phyloP scores from a whole-genome alignment of 2,113 vertebrate genomes.

The Fulica atra region DNA sequence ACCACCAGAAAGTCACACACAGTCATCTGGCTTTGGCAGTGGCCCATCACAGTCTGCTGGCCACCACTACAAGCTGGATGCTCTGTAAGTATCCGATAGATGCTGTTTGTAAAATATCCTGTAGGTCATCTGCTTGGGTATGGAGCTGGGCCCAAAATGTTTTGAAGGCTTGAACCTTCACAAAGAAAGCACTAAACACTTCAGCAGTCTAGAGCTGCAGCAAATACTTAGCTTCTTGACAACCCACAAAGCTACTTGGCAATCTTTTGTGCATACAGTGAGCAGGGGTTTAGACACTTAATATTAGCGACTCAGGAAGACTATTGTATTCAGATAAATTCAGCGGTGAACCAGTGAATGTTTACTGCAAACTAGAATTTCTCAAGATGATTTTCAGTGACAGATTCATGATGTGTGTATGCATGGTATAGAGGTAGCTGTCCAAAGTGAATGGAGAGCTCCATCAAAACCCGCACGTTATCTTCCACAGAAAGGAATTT shows the following conservation, averaged over 20 bases:
- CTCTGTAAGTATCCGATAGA: not conserved
- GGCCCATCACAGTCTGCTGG: not conserved
- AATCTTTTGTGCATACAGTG: not conserved
- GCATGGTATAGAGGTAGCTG: not conserved
- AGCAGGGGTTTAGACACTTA: not conserved
- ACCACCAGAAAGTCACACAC: accelerated
- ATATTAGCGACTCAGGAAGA: not conserved
- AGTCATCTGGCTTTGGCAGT: not conserved
- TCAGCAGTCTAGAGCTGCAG: not conserved
- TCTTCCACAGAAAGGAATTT: not conserved
- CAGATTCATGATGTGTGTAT: not conserved
- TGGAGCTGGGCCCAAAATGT: not conserved
- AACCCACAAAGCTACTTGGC: not conserved
- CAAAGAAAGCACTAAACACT: not conserved
- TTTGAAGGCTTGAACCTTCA: not conserved
- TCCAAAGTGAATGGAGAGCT: not conserved
- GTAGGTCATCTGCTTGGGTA: not conserved
- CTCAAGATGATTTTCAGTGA: not conserved
- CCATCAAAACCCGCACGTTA: not conserved
- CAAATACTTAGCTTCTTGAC: not conserved
- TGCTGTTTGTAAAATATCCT: not conserved
- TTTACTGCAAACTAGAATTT: not conserved
- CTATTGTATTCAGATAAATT: not conserved
- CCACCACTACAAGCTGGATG: accelerated
- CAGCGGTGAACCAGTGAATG: not conserved